Conservation (phyloP, 2,888 invertebrate species). For the Corythucha ciliata region DNA sequence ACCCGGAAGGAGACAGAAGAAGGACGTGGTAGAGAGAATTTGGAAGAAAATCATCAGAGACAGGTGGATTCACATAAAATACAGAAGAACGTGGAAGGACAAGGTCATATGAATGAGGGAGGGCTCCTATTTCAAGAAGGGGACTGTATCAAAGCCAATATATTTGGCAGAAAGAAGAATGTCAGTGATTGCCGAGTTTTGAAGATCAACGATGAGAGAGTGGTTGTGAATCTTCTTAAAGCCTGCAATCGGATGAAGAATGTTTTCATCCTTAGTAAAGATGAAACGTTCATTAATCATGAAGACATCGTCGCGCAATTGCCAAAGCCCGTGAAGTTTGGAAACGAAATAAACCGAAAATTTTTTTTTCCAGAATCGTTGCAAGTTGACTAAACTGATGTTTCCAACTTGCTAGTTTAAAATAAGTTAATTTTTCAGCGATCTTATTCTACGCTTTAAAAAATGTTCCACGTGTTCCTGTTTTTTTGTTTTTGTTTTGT, state of each 20-base stretch:
- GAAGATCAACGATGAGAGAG: background rate
- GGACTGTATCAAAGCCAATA: constrained; percentile 1
- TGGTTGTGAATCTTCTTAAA: constrained; percentile 1
- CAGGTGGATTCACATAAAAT: no score
- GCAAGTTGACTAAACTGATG: constrained; percentile 2
- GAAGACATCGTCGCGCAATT: background rate
- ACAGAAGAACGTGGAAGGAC: background rate
- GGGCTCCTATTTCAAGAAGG: constrained; percentile 4
- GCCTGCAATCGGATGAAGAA: constrained; percentile 3
- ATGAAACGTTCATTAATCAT: background rate
- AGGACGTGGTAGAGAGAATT: no score
- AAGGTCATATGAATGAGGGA: background rate
- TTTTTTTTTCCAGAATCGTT: background rate
- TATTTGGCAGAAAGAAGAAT: background rate
- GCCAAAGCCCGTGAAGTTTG: constrained; percentile 1
- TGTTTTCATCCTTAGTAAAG: background rate
- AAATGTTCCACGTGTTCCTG: no score
- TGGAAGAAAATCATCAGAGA: no score
- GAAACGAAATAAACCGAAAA: constrained; percentile 1
- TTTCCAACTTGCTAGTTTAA: no score
- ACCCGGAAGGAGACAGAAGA: no score
- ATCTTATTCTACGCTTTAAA: no score
- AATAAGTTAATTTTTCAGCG: no score
- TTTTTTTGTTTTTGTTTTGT: no score
- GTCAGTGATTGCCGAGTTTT: constrained; percentile 5